Percentiles rank a stretch among this genome's conserved stretches.
Evolutionary conservation across 1,140 invertebrate species (phyloP).

Genomic region (Brachionus paranguensis): DNA sequence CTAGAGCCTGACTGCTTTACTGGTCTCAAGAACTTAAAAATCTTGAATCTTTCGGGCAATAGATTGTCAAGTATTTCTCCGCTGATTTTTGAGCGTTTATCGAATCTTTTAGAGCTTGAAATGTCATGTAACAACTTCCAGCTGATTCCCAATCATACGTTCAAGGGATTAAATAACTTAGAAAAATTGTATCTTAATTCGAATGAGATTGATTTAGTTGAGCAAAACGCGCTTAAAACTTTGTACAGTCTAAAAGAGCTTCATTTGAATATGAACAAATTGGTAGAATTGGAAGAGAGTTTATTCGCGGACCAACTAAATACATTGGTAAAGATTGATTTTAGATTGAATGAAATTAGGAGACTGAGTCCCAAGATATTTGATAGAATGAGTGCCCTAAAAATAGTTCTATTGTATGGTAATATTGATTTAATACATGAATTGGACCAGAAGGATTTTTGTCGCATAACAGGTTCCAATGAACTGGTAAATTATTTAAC

Average conservation of each 20-base stretch:
- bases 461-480: neutral
- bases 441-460: neutral
- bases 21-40: neutral
- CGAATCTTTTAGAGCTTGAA: neutral
- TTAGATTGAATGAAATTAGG: slow-evolving; percentile 8
- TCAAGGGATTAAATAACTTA: neutral
- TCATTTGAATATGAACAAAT: slow-evolving; percentile 18
- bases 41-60: neutral
- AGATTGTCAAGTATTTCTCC: neutral
- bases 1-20: neutral
- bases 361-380: neutral
- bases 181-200: slow-evolving; percentile 16
- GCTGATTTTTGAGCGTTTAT: neutral
- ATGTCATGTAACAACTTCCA: slow-evolving; percentile 15
- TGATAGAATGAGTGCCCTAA: neutral
- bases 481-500: neutral
- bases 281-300: neutral
- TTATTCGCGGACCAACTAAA: neutral
- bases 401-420: neutral
- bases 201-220: neutral
- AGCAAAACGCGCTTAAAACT: neutral
- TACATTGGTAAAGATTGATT: neutral
- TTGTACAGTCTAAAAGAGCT: neutral
- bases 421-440: slow-evolving; percentile 32
- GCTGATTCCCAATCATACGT: neutral